These are phyloP conservation scores for Uloborus diversus DNA, from an alignment of 1,140 invertebrate genomes.

Conservation along the genomic window DNA sequence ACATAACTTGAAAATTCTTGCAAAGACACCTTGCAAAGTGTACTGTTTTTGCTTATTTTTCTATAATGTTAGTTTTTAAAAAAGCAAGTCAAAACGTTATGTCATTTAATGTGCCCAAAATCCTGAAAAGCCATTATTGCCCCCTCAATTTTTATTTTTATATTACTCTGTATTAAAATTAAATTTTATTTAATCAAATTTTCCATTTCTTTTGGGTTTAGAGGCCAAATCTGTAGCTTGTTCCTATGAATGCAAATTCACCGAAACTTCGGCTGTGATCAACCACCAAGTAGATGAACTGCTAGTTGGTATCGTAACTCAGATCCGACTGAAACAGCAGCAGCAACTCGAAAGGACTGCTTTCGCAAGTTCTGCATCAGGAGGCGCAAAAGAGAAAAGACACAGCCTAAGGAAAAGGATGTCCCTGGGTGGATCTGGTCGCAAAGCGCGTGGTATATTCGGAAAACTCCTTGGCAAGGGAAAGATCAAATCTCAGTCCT, in stretches of 20 bases:
- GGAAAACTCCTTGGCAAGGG: conserved; percentile 61
- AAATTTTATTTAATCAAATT: too few relatives aligned
- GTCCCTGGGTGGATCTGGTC: conserved; percentile 59
- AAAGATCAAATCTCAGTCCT: conserved; percentile 63
- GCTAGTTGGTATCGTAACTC: conserved; percentile 76
- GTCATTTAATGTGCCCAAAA: too few relatives aligned
- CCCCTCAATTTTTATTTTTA: too few relatives aligned
- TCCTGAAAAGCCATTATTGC: too few relatives aligned
- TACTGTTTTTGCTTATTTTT: too few relatives aligned
- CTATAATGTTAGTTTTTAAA: too few relatives aligned
- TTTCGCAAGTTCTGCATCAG: conserved; percentile 1
- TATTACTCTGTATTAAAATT: too few relatives aligned
- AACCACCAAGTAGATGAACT: conserved; percentile 85
- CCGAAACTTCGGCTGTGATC: conserved; percentile 81
- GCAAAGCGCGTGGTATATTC: conserved; percentile 61
- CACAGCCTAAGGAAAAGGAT: conserved; percentile 30
- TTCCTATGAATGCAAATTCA: conserved; percentile 81
- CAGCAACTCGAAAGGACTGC: conserved; percentile 32
- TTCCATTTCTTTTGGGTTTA: too few relatives aligned
- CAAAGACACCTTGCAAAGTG: too few relatives aligned
- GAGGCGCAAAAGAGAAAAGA: neutral
- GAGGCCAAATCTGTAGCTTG: conserved; percentile 76
- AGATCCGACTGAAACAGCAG: conserved; percentile 65
- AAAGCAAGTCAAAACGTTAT: too few relatives aligned
- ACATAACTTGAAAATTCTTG: too few relatives aligned